Evolutionary conservation across 2,113 vertebrate species (phyloP).

Genomic region (Carettochelys insculpta): DNA sequence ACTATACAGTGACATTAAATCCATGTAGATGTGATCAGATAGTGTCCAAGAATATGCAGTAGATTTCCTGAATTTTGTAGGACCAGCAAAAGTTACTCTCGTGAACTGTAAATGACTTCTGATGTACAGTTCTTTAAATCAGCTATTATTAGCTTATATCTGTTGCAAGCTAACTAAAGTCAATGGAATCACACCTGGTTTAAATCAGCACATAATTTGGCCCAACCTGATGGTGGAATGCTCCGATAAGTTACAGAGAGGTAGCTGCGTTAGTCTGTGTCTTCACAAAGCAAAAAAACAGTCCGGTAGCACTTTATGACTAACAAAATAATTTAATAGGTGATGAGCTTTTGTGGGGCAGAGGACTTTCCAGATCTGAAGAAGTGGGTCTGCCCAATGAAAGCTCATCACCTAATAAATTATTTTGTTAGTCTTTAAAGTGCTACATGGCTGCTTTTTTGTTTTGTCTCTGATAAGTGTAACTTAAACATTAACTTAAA

Average conservation of each 20-base stretch:
- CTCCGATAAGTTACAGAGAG: conserved; percentile 58
- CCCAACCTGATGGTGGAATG: conserved; percentile 17
- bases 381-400: no score
- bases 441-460: no score
- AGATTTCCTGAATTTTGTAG: neutral
- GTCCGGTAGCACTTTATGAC: no score
- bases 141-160: neutral
- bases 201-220: conserved; percentile 2
- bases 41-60: neutral
- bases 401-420: no score
- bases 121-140: neutral
- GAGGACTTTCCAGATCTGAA: no score
- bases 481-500: conserved; percentile 63
- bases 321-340: no score
- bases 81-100: no score
- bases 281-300: no score
- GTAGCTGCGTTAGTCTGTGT: no score
- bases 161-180: neutral
- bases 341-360: no score
- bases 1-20: neutral
- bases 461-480: no score
- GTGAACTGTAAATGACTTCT: neutral
- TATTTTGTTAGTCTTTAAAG: no score
- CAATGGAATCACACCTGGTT: neutral
- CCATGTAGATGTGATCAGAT: neutral